Base-by-base conservation (phyloP, 2,113 vertebrate species). In the Oceanodroma tethys region DNA sequence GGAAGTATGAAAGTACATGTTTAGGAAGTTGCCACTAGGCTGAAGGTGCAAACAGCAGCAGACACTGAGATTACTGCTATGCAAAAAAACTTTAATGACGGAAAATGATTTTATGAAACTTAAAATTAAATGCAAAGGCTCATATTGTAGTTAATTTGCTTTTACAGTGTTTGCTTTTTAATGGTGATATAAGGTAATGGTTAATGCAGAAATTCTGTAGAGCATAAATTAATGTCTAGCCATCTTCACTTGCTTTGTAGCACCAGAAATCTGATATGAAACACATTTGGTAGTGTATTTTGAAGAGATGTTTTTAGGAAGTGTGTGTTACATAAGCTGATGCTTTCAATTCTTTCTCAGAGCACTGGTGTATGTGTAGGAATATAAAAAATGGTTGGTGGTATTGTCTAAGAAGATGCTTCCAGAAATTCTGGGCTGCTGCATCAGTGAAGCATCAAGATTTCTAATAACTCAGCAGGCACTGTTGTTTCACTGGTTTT, bases 1-100 rank as follows among this genome's bases (percentile, higher is more conserved):
- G 7, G 29, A 84, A 70, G 7, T 42, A n/a, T 53, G 10, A 16
- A 84, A 65, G 15, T 32, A 13, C 0, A 0, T 45, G 29, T 81
- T 89, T 7, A 40, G 16, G 8, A 84, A 62, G 18, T 65, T 91
- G 34, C 26, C 8, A 7, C 13, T 73, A 36, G 48, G 18, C 11
- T 72, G 52, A 59, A 81, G 14, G 13, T 59, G 25, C 29, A 81
- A 63, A 22, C 17, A 71, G 22, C 30, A 48, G 26, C 29, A 50
- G 27, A 23, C 11, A 11, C 3, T 27, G 21, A 86, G 63, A 48
- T 70, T 80, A 8, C 30, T 86, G 34, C 36, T 89, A 3, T 53
- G 13, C 30, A 42, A 58, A 56, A 43, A 72, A 32, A 1, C 0
- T 10, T 47, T 53, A 71, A 81, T 59, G 22, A 21, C 29, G 60